Base-by-base conservation (phyloP, 2,888 invertebrate genomes). In the Laspeyria flexula region DNA sequence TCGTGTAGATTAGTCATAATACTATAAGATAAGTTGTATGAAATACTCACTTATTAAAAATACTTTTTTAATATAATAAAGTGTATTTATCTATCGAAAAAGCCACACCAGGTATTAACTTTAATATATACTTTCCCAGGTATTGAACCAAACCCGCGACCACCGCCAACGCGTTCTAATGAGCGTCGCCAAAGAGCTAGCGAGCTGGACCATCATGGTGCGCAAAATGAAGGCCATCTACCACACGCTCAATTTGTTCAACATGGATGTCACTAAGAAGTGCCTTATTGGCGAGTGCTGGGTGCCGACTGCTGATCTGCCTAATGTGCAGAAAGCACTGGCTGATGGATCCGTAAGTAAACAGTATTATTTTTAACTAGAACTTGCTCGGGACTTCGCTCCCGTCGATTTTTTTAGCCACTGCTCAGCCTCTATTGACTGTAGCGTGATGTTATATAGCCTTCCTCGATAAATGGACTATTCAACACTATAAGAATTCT, bases 221-320 rank as follows among this genome's bases (percentile, higher is more conserved):
- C 94, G 96, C 65, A 97, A 98, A 90, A 97, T 97, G 95, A 98
- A 98, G 88, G 97, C 97, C 44, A 97, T 97, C 81, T 98, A 97
- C 90, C 97, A 97, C 85, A 97, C 97, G 0, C 93, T 98, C 72
- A 98, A 98, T 85, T 90, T 97, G 65, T 97, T 97, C 93, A 97
- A 96, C 83, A 94, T 97, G 93, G 97, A 97, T 73, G 96, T 97
- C 55, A 96, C 97, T 4, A 96, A 96, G 89, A 97, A 97, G 83
- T 97, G 97, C 85, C 93, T 97, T 51, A 96, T 97, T 65, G 96
- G 96, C 4, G 97, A 97, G 85, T 96, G 96, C 84, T 97, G 96
- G 96, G 95, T 96, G 69, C 96, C 97, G 0, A 93, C 94, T 4
- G 92, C 93, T 31, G 96, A 96, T 72, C 85, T 96, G 60, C 94